These are phyloP conservation scores for Laspeyria flexula DNA, from an alignment of 2,888 invertebrate genomes.

Conservation along the genomic window DNA sequence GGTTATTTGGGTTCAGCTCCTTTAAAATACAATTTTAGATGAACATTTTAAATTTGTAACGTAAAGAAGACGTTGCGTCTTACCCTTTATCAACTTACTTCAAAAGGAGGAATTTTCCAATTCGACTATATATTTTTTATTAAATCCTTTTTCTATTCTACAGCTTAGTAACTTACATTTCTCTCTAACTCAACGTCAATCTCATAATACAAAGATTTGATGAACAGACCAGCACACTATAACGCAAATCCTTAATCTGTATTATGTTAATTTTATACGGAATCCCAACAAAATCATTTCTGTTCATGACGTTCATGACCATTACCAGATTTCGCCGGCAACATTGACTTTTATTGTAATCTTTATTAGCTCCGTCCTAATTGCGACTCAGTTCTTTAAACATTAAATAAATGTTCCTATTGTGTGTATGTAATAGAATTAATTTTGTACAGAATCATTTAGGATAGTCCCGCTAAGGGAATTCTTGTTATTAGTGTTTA, in stretches of 20 bases:
- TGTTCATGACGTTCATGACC: conserved; percentile 14
- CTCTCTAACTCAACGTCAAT: too few relatives aligned
- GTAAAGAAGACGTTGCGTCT: too few relatives aligned
- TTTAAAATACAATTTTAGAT: too few relatives aligned
- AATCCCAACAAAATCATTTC: conserved; percentile 30
- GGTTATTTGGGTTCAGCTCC: too few relatives aligned
- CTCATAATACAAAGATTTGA: not conserved
- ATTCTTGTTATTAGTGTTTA: not conserved
- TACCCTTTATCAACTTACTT: too few relatives aligned
- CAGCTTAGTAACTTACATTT: too few relatives aligned
- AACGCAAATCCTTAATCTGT: conserved; percentile 3
- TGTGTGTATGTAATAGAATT: conserved; percentile 29
- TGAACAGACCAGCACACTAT: not conserved
- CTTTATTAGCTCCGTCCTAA: conserved; percentile 32
- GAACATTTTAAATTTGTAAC: too few relatives aligned
- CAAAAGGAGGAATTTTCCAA: too few relatives aligned
- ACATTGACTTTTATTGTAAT: conserved; percentile 37
- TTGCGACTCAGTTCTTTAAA: conserved; percentile 33
- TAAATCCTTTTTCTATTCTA: too few relatives aligned
- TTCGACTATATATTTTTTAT: too few relatives aligned
- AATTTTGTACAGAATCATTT: conserved; percentile 10
- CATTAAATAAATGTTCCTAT: conserved; percentile 6
- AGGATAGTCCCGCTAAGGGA: not conserved
- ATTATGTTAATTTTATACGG: conserved; percentile 19
- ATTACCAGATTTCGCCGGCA: conserved; percentile 24